Base-by-base conservation (phyloP, 2,113 vertebrate species). In the Bubo scandiacus region DNA sequence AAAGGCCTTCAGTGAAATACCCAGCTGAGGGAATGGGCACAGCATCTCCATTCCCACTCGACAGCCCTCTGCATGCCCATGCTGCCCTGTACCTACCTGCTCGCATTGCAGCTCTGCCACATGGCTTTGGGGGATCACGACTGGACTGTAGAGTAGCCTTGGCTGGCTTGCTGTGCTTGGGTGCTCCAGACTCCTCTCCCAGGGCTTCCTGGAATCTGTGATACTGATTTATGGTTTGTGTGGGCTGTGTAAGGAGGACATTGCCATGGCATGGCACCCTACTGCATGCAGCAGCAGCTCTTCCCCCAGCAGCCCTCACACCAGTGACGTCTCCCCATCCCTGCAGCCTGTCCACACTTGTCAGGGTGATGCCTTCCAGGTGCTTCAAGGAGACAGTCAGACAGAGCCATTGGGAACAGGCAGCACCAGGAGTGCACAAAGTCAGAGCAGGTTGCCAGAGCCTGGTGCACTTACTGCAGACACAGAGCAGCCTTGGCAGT, bases 31-130 rank as follows among this genome's bases (percentile, higher is more conserved):
- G 43, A 88, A 78, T 11, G 17, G 29, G 38, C 38, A 68, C 9
- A 10, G 38, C 4, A 49, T 11, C 26, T 81, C 26, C 18, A 54
- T 81, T 80, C 54, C 47, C 52, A 67, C 5, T 5, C 3, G 2
- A 14, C 40, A 90, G 52, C 25, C 18, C 11, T 23, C 38, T 63
- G 74, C 38, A 78, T 1, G 6, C 11, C 23, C 49, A 49, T 11
- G 2, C 26, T 38, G 32, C 22, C n/a, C 16, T 0, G 1, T 15
- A n/a, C 8, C 5, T 12, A 54, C 11, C 38, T 68, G 17, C 59
- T 73, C 0, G 0, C 16, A 47, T 42, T 3, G 5, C 52, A 49
- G 42, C 21, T 81, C 34, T 86, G 29, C 34, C 55, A 29, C 0
- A 0, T 32, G 54, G 23, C n/a, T 88, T 73, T 82, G 42, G 11